These are phyloP conservation scores for Tuta absoluta DNA, from an alignment of 2,888 invertebrate species.

Conservation along the genomic window DNA sequence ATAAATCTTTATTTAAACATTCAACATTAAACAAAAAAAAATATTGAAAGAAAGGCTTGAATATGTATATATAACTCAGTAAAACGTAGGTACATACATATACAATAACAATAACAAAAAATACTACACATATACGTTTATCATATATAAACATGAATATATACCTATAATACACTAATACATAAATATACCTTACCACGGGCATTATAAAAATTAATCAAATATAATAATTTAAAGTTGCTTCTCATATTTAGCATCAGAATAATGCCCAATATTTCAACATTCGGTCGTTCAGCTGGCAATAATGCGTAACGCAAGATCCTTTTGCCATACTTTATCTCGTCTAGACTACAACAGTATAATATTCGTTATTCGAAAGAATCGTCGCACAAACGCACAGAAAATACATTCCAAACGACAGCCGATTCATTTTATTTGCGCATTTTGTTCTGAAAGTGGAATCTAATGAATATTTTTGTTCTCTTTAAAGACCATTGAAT, in stretches of 20 bases:
- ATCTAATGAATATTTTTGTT: conserved; percentile 4
- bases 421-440: not conserved
- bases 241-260: not conserved
- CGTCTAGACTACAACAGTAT: conserved; percentile 44
- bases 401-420: conserved; percentile 3
- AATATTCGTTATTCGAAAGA: conserved; percentile 36
- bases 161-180: too few species aligned
- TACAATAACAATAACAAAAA: too few species aligned
- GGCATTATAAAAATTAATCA: too few species aligned
- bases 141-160: too few species aligned
- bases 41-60: too few species aligned
- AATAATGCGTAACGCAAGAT: conserved; percentile 32
- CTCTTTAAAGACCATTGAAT: not conserved
- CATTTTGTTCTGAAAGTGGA: conserved; percentile 9
- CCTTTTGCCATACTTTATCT: conserved; percentile 38
- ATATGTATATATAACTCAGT: too few species aligned
- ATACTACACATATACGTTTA: too few species aligned
- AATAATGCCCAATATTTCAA: not conserved
- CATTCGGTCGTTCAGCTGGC: not conserved
- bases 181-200: too few species aligned
- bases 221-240: too few species aligned
- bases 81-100: too few species aligned
- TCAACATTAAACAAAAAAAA: too few species aligned
- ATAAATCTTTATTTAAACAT: too few species aligned
- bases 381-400: conserved; percentile 6